Evolutionary conservation across 2,113 vertebrate genomes (phyloP).

Genomic region (Columbina picui): DNA sequence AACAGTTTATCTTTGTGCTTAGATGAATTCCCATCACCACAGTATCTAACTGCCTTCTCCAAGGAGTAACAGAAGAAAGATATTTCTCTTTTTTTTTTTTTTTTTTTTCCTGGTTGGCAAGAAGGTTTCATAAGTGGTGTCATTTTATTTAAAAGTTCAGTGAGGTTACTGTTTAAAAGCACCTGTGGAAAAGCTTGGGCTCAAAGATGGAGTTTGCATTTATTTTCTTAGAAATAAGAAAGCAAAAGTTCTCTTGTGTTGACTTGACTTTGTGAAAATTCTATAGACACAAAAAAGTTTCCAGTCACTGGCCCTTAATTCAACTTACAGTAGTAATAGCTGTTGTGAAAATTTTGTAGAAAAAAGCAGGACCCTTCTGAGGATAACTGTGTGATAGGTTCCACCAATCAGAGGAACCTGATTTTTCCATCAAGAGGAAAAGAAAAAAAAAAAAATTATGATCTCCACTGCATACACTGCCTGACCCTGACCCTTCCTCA

Average conservation of each 20-base stretch:
- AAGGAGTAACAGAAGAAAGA: background rate
- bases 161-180: background rate
- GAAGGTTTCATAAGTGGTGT: background rate
- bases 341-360: background rate
- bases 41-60: background rate
- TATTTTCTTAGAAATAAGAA: background rate
- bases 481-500: background rate
- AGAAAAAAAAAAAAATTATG: background rate
- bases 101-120: background rate
- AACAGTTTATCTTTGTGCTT: background rate
- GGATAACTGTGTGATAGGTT: background rate
- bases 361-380: background rate
- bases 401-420: background rate
- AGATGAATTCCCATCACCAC: background rate
- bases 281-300: background rate
- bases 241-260: background rate
- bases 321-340: background rate
- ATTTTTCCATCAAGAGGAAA: background rate
- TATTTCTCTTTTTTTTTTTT: background rate
- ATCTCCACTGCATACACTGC: background rate
- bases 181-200: background rate
- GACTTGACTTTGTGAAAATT: background rate
- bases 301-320: background rate
- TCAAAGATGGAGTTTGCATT: background rate
- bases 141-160: background rate